A percentile compares a stretch with the other conserved stretches of the same genome.
Conservation (phyloP, 2,888 invertebrate genomes). For the Noctua pronuba region DNA sequence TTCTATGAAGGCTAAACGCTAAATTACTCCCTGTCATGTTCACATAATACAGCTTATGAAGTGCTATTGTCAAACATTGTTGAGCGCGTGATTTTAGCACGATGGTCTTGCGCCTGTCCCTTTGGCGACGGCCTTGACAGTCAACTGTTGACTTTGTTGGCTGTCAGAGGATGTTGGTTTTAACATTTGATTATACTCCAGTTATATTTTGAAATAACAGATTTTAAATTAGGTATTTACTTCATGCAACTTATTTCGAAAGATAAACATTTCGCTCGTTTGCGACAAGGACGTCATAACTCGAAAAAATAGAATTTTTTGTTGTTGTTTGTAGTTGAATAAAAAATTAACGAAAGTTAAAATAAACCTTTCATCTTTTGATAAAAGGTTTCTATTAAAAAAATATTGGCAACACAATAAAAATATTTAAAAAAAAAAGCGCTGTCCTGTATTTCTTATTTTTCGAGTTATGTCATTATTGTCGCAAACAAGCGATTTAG, state of each 20-base stretch:
- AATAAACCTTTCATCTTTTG: too few relatives aligned
- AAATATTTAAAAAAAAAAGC: too few relatives aligned
- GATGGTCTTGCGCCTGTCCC: constrained; percentile 26
- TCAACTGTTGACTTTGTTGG: constrained; percentile 17
- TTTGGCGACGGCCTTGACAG: constrained; percentile 28
- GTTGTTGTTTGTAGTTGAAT: too few relatives aligned
- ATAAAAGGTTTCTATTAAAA: too few relatives aligned
- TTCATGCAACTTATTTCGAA: background rate
- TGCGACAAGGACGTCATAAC: too few relatives aligned
- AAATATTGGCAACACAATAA: too few relatives aligned
- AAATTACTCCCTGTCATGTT: constrained; percentile 71
- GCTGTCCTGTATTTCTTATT: too few relatives aligned
- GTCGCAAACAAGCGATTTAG: too few relatives aligned
- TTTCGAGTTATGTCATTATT: too few relatives aligned
- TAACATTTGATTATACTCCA: background rate
- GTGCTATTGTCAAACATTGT: constrained; percentile 61
- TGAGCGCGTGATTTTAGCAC: constrained; percentile 36
- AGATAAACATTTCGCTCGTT: background rate
- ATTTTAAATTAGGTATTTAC: background rate
- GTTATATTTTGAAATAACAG: background rate
- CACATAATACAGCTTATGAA: constrained; percentile 64
- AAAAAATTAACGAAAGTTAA: too few relatives aligned
- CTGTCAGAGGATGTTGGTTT: constrained; percentile 9
- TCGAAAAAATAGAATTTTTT: too few relatives aligned
- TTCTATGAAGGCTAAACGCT: constrained; percentile 71